Evolutionary conservation across 2,113 vertebrate species (phyloP).

Genomic region (mouse (Mus musculus)): DNA sequence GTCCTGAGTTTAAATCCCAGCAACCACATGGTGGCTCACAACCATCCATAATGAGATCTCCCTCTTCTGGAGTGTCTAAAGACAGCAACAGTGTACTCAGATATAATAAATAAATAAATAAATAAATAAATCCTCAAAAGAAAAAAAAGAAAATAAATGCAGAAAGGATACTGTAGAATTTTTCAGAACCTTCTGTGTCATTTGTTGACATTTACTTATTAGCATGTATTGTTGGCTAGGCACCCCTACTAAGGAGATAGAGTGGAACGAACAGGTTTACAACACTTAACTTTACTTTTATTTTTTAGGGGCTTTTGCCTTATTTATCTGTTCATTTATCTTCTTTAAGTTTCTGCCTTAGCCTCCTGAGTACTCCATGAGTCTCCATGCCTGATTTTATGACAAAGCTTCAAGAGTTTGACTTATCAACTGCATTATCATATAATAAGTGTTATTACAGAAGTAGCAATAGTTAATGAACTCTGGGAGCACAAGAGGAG

Average conservation of each 20-base stretch:
- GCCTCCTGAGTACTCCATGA: neutral
- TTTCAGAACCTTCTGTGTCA: constrained; percentile 30
- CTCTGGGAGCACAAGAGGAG: neutral
- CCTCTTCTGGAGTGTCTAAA: too few relatives aligned
- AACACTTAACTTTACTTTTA: neutral
- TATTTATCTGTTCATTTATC: neutral
- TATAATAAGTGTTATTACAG: constrained; percentile 35
- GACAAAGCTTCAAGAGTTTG: constrained; percentile 16
- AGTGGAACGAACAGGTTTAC: neutral
- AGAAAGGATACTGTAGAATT: constrained; percentile 32
- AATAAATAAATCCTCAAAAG: too few relatives aligned
- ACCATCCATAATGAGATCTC: too few relatives aligned
- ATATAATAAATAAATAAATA: too few relatives aligned
- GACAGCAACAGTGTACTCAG: too few relatives aligned
- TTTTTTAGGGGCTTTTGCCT: neutral
- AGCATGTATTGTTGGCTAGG: neutral
- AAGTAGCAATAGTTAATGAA: constrained; percentile 37
- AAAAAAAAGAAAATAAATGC: neutral
- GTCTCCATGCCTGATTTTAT: neutral
- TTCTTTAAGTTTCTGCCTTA: neutral
- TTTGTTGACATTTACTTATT: constrained; percentile 52
- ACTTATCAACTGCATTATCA: constrained; percentile 12
- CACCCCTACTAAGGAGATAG: neutral
- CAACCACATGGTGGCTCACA: too few relatives aligned
- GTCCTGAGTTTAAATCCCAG: too few relatives aligned